Percentiles rank a stretch among this genome's conserved stretches.
phyloP scores from a whole-genome alignment of 2,113 vertebrate genomes.

The Sterrhoptilus dennistouni region DNA sequence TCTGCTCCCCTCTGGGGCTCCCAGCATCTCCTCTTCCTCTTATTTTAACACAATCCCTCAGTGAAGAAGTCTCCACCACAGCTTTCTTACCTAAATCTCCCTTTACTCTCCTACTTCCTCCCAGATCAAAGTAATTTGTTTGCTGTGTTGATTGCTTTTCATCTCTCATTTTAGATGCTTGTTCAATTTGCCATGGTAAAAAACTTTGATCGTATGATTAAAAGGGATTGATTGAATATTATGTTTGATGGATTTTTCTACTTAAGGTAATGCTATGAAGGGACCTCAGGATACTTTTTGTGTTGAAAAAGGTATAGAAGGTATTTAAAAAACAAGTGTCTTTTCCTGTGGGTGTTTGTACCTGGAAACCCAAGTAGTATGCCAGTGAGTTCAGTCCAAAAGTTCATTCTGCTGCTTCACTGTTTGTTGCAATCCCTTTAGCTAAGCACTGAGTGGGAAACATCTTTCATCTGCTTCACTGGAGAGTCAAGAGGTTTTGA shows the following conservation, averaged over 20 bases:
- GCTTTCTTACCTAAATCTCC: background rate
- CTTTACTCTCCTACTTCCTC: background rate
- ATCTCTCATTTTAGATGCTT: background rate
- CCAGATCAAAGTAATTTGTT: background rate
- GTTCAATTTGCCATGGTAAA: background rate
- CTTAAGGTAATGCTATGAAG: background rate
- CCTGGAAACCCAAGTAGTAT: background rate
- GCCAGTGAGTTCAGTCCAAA: background rate
- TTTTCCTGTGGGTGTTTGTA: background rate
- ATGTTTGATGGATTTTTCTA: background rate
- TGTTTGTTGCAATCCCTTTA: background rate
- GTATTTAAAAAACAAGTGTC: background rate
- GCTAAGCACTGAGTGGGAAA: background rate
- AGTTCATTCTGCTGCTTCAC: background rate
- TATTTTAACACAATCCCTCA: background rate
- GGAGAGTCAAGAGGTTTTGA: background rate
- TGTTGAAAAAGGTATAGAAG: background rate
- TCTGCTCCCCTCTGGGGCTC: background rate
- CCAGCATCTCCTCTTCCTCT: background rate
- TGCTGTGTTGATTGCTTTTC: background rate
- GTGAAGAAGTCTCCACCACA: background rate
- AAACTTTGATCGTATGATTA: background rate
- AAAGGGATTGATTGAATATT: background rate
- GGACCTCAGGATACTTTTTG: background rate
- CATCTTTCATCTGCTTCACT: background rate